A percentile compares a stretch with the other conserved stretches of the same genome.
phyloP scores from a whole-genome alignment of 2,888 invertebrate species.

The Disparrhopalites patrizii region DNA sequence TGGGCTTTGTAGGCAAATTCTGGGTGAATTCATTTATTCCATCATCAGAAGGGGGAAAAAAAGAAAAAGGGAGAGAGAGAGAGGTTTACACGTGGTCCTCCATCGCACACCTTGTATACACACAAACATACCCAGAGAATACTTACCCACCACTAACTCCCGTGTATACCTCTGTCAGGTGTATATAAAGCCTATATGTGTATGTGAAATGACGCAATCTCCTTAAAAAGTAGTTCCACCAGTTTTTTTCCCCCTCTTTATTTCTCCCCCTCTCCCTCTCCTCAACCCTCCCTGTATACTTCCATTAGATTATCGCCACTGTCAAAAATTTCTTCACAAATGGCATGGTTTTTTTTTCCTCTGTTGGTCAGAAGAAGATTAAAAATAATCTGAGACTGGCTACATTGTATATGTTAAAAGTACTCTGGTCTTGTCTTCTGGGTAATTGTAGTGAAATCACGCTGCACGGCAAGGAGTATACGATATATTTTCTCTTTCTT shows the following conservation, averaged over 20 bases:
- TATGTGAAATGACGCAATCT: slow-evolving; percentile 46
- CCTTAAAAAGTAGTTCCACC: slow-evolving; percentile 49
- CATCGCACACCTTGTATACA: not conserved
- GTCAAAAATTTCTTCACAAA: slow-evolving; percentile 49
- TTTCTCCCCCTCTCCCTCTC: too few species aligned
- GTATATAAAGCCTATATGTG: slow-evolving; percentile 14
- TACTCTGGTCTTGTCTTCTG: too few species aligned
- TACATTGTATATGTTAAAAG: too few species aligned
- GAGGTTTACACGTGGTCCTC: slow-evolving; percentile 35
- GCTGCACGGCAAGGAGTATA: too few species aligned
- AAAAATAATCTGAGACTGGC: too few species aligned
- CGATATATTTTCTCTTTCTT: slow-evolving; percentile 9
- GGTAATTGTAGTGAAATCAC: too few species aligned
- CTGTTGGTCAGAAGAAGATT: slow-evolving; percentile 21
- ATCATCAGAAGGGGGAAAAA: slow-evolving; percentile 33
- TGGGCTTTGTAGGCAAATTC: slow-evolving; percentile 34
- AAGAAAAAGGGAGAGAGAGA: slow-evolving; percentile 15
- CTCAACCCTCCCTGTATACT: too few species aligned
- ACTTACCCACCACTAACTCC: not conserved
- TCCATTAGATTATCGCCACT: slow-evolving; percentile 49
- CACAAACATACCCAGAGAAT: slow-evolving; percentile 2
- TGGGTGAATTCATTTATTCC: slow-evolving; percentile 45
- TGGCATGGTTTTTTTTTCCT: slow-evolving; percentile 38
- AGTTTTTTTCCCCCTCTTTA: too few species aligned
- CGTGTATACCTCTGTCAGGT: not conserved